phyloP scores from a whole-genome alignment of 2,797 vertebrate species.

The Propithecus perrieri region DNA sequence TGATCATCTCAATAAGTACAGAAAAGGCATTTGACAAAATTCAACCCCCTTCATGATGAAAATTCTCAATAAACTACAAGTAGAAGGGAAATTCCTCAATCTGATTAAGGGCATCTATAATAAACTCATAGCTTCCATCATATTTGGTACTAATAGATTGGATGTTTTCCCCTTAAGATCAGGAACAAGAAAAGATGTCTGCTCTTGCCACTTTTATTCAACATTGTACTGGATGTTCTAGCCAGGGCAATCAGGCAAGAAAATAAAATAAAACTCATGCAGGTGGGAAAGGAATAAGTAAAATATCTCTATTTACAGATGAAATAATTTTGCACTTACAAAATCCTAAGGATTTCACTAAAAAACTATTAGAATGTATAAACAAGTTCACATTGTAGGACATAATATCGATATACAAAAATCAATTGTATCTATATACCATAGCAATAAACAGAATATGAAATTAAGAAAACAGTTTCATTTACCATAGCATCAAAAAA shows the following conservation, averaged over 20 bases:
- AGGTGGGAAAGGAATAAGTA: background rate
- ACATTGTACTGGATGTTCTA: background rate
- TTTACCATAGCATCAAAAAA: background rate
- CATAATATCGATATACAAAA: background rate
- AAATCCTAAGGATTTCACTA: background rate
- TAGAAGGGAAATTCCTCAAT: background rate
- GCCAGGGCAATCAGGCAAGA: background rate
- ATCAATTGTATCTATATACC: background rate
- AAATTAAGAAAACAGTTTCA: background rate
- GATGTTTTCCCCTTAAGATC: background rate
- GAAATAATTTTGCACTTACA: background rate
- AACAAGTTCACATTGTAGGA: background rate
- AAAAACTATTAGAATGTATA: background rate
- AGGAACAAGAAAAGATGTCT: background rate
- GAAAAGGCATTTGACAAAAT: background rate
- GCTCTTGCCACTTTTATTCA: background rate
- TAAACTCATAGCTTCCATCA: background rate
- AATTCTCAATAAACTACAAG: background rate
- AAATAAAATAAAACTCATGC: background rate
- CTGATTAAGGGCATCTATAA: background rate
- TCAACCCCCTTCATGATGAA: slow-evolving; percentile 13
- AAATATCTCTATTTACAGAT: background rate
- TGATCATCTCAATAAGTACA: background rate
- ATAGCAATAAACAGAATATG: background rate
- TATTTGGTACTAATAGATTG: background rate